Conservation (phyloP, 2,888 invertebrate genomes). For the Perizoma flavofasciatum region DNA sequence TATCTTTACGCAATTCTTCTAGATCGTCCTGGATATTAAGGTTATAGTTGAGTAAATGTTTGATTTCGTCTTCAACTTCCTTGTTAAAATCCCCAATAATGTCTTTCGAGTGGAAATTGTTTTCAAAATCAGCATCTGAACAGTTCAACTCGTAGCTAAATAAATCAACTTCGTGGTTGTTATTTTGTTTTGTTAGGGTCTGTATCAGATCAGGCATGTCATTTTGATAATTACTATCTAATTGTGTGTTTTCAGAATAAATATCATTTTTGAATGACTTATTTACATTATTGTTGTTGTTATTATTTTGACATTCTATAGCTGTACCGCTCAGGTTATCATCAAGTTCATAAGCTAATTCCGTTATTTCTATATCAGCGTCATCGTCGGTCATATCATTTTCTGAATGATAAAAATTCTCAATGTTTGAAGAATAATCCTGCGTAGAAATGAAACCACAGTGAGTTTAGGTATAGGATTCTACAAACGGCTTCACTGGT, state of each 20-base stretch:
- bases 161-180: constrained; percentile 55
- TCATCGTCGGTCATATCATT: constrained; percentile 82
- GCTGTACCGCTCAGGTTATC: constrained; percentile 47
- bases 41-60: constrained; percentile 75
- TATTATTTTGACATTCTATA: constrained; percentile 58
- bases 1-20: constrained; percentile 77
- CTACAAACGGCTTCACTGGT: constrained; percentile 10
- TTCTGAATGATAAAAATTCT: constrained; percentile 78
- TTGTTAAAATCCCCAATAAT: constrained; percentile 85
- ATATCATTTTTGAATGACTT: constrained; percentile 38
- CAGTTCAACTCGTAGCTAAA: constrained; percentile 60
- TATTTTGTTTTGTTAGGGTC: constrained; percentile 70
- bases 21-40: constrained; percentile 77
- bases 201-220: constrained; percentile 76
- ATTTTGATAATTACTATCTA: constrained; percentile 56
- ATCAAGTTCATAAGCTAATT: constrained; percentile 57
- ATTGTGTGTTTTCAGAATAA: constrained; percentile 40
- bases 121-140: constrained; percentile 73
- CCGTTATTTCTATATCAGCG: constrained; percentile 71
- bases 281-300: constrained; percentile 75
- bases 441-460: constrained; percentile 42
- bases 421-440: constrained; percentile 78
- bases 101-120: constrained; percentile 74
- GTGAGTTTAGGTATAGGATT: neutral
- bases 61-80: constrained; percentile 84